Percentiles rank a stretch among this genome's conserved stretches.
Evolutionary conservation across 92 coral and sea anemone species (phyloP).

Genomic region (Phenganax marumi): DNA sequence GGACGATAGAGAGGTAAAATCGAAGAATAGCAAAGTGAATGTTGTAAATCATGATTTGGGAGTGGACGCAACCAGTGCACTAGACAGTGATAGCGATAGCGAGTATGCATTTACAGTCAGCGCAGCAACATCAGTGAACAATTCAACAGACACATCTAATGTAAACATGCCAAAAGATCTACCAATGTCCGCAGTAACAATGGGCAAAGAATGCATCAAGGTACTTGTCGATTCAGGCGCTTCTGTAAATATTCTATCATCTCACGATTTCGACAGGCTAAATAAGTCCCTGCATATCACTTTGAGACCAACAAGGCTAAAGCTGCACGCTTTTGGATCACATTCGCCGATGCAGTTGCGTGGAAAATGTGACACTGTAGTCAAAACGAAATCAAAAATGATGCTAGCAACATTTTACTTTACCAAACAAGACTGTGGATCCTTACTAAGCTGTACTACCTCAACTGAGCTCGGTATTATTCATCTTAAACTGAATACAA

Average conservation of each 20-base stretch:
- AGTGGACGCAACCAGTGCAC: slow-evolving; percentile 10
- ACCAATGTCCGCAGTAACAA: slow-evolving; percentile 23
- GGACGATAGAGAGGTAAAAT: neutral
- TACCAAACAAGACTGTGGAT: no score
- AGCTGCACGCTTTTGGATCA: slow-evolving; percentile 40
- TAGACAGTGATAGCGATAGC: slow-evolving; percentile 26
- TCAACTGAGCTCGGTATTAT: no score
- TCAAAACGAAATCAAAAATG: slow-evolving; percentile 32
- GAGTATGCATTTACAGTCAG: slow-evolving; percentile 34
- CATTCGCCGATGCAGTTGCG: slow-evolving; percentile 34
- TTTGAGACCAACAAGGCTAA: slow-evolving; percentile 11
- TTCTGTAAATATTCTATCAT: slow-evolving; percentile 37
- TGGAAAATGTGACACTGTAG: slow-evolving; percentile 51
- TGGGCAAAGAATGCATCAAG: slow-evolving; percentile 8
- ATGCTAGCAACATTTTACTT: slow-evolving; percentile 39
- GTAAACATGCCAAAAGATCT: neutral
- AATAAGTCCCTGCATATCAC: neutral
- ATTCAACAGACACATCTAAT: neutral
- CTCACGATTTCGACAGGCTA: slow-evolving; percentile 12
- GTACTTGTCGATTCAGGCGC: slow-evolving; percentile 47
- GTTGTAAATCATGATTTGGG: slow-evolving; percentile 2
- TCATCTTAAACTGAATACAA: no score
- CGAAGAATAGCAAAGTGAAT: neutral
- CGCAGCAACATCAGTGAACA: neutral
- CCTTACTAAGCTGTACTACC: no score